Conservation (phyloP, 2,888 invertebrate species). For the Netelia fuscicornis region DNA sequence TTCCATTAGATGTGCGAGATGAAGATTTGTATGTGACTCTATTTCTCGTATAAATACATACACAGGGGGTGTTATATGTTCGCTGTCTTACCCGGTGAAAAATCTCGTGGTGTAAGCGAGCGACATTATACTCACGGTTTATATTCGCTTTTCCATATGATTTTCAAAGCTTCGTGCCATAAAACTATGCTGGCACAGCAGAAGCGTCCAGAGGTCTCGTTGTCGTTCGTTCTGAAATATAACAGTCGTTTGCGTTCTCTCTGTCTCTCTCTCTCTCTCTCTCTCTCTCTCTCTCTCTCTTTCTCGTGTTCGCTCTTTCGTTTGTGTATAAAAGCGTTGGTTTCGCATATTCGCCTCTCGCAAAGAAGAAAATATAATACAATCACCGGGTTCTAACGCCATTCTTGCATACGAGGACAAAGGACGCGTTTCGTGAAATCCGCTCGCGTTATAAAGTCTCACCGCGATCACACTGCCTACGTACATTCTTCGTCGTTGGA, state of each 20-base stretch:
- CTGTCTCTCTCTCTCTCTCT: constrained; percentile 1
- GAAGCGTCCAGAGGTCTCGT: constrained; percentile 21
- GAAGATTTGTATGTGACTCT: constrained; percentile 79
- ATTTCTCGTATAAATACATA: constrained; percentile 14
- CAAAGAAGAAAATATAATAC: constrained; percentile 26
- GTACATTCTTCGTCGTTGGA: neutral
- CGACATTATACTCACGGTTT: constrained; percentile 37
- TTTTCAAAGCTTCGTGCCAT: constrained; percentile 28
- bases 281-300: constrained; percentile 11
- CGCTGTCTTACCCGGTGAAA: constrained; percentile 10
- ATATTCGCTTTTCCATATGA: constrained; percentile 54
- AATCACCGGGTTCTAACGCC: constrained; percentile 9
- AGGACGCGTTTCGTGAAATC: constrained; percentile 23
- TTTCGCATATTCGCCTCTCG: neutral
- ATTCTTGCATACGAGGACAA: constrained; percentile 33
- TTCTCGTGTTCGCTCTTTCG: neutral
- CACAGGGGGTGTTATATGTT: neutral
- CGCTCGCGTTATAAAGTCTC: constrained; percentile 6
- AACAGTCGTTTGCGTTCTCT: constrained; percentile 29
- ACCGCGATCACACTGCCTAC: neutral
- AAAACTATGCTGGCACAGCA: constrained; percentile 3
- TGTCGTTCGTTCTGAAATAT: constrained; percentile 47
- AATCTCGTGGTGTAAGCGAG: constrained; percentile 34
- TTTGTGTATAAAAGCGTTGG: neutral
- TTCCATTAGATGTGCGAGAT: constrained; percentile 73